Percentiles rank a stretch among this genome's conserved stretches.
Evolutionary conservation across 2,113 vertebrate species (phyloP).

Genomic region (Xenopus laevis): DNA sequence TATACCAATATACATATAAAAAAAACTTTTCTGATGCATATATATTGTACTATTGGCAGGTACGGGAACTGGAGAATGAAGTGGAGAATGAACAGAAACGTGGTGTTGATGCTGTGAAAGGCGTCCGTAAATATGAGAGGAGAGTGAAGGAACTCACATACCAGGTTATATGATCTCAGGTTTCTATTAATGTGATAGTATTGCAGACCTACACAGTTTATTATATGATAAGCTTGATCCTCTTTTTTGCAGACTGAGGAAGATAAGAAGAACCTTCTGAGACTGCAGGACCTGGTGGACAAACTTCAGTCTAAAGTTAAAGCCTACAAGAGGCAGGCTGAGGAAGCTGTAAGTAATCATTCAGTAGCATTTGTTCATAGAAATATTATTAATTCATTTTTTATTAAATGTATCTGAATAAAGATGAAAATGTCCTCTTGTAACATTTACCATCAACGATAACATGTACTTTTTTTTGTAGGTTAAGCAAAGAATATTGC

Average conservation of each 20-base stretch:
- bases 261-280: constrained; percentile 65
- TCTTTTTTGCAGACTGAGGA: constrained; percentile 62
- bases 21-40: neutral
- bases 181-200: neutral
- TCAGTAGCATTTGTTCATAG: too few species aligned
- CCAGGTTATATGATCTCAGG: constrained; percentile 56
- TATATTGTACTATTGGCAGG: constrained; percentile 53
- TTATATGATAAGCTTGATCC: constrained; percentile 1
- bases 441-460: too few species aligned
- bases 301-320: constrained; percentile 68
- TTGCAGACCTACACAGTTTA: neutral
- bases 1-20: neutral
- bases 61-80: constrained; percentile 76
- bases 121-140: constrained; percentile 71
- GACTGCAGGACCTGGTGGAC: constrained; percentile 70
- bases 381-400: too few species aligned
- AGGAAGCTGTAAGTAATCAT: constrained; percentile 64
- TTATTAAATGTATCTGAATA: too few species aligned
- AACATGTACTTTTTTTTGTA: too few species aligned
- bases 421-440: too few species aligned
- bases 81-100: constrained; percentile 76
- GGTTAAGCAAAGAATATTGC: too few species aligned
- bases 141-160: constrained; percentile 74
- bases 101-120: constrained; percentile 68
- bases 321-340: constrained; percentile 66